These are phyloP conservation scores for Podocnemis expansa DNA, from an alignment of 2,113 vertebrate species.

Conservation along the genomic window DNA sequence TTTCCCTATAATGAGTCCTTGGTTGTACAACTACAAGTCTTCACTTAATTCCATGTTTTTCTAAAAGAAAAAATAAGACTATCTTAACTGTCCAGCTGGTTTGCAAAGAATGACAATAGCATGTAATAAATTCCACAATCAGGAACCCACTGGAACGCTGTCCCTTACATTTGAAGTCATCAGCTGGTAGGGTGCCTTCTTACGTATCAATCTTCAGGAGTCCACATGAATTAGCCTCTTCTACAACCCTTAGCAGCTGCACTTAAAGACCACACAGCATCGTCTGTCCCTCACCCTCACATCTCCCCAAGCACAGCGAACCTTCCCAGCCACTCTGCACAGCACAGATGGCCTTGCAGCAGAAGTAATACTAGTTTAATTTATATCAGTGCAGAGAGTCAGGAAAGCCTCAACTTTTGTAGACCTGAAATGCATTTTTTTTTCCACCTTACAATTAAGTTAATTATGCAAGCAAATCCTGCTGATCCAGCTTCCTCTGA, in stretches of 20 bases:
- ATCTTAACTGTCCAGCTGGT: not conserved
- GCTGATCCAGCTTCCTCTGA: not conserved
- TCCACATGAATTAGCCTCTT: not conserved
- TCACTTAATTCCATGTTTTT: not conserved
- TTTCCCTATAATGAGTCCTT: not conserved
- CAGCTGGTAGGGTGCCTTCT: not conserved
- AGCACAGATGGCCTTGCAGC: not conserved
- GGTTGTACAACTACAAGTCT: not conserved
- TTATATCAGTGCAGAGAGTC: accelerated
- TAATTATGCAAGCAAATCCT: slow-evolving; percentile 1
- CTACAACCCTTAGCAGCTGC: slow-evolving; percentile 8
- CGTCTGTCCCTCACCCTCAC: not conserved
- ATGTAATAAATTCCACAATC: not conserved
- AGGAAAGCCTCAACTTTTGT: not conserved
- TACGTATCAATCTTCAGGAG: not conserved
- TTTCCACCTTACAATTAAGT: not conserved
- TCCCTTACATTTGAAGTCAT: not conserved
- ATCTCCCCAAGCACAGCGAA: not conserved
- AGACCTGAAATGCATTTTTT: not conserved
- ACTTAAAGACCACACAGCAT: not conserved
- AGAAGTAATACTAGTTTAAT: not conserved
- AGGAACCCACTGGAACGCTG: not conserved
- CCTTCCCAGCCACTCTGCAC: not conserved
- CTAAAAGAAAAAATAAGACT: not conserved
- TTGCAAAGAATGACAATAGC: not conserved